phyloP scores from a whole-genome alignment of 1,140 invertebrate genomes.

The Colletes gigas region DNA sequence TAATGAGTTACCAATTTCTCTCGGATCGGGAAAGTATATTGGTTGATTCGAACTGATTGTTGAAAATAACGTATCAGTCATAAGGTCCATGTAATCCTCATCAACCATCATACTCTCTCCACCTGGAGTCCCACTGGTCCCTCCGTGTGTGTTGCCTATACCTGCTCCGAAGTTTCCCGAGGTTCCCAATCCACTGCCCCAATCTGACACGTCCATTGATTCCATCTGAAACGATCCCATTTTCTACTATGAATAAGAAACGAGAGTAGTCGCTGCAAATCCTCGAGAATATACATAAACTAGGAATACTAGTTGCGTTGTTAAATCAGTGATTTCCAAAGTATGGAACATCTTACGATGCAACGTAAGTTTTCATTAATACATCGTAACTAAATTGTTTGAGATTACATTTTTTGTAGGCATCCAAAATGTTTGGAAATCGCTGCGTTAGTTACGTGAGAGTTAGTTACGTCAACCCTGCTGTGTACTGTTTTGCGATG shows the following conservation, averaged over 20 bases:
- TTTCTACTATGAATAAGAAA: background rate
- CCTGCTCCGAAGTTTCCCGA: conserved; percentile 66
- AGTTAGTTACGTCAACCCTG: no score
- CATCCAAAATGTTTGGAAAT: no score
- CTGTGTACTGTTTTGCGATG: no score
- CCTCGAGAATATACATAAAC: no score
- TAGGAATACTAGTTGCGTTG: no score
- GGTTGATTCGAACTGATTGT: conserved; percentile 93
- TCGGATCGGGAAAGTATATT: conserved; percentile 97
- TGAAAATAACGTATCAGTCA: conserved; percentile 94
- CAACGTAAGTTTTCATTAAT: no score
- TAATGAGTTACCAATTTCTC: conserved; percentile 92
- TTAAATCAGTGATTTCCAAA: no score
- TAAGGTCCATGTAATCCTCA: conserved; percentile 93
- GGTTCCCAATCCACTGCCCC: conserved; percentile 79
- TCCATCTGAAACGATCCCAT: conserved; percentile 82
- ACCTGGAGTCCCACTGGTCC: conserved; percentile 80
- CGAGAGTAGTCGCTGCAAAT: no score
- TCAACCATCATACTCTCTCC: conserved; percentile 90
- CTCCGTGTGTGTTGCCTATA: conserved; percentile 67
- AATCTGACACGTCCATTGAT: conserved; percentile 90
- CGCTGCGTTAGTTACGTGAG: no score
- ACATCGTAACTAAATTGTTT: no score
- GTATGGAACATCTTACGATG: no score
- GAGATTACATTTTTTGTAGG: no score